A percentile compares a stretch with the other conserved stretches of the same genome.
phyloP scores from a whole-genome alignment of 2,888 invertebrate species.

The Nysson spinosus region DNA sequence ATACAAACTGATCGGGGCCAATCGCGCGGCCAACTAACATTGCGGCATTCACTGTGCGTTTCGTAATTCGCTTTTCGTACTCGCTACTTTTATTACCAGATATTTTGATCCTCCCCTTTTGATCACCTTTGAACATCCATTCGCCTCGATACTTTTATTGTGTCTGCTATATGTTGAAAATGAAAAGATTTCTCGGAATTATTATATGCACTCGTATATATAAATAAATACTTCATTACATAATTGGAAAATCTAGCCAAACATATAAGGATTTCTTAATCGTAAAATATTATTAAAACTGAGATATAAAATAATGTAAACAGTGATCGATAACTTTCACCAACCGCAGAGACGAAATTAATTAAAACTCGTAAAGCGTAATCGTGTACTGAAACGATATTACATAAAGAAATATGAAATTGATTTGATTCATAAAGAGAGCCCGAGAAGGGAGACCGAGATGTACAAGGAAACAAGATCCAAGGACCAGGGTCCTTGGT shows the following conservation, averaged over 20 bases:
- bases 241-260: too few species aligned
- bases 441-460: conserved; percentile 21
- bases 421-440: conserved; percentile 47
- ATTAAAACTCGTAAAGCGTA: conserved; percentile 10
- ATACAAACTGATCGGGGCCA: conserved; percentile 70
- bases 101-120: conserved; percentile 31
- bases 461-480: conserved; percentile 38
- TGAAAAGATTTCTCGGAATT: too few species aligned
- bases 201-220: too few species aligned
- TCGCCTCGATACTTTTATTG: too few species aligned
- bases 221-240: too few species aligned
- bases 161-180: too few species aligned
- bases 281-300: too few species aligned
- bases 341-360: too few species aligned
- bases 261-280: too few species aligned
- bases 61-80: conserved; percentile 62
- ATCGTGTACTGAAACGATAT: conserved; percentile 38
- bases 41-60: conserved; percentile 49
- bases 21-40: conserved; percentile 60
- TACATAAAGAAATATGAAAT: conserved; percentile 42
- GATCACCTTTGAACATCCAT: too few species aligned
- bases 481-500: conserved; percentile 30
- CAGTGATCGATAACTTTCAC: too few species aligned
- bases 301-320: too few species aligned
- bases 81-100: conserved; percentile 59